Evolutionary conservation across 2,888 invertebrate genomes (phyloP).

Genomic region (Polyploca ridens): DNA sequence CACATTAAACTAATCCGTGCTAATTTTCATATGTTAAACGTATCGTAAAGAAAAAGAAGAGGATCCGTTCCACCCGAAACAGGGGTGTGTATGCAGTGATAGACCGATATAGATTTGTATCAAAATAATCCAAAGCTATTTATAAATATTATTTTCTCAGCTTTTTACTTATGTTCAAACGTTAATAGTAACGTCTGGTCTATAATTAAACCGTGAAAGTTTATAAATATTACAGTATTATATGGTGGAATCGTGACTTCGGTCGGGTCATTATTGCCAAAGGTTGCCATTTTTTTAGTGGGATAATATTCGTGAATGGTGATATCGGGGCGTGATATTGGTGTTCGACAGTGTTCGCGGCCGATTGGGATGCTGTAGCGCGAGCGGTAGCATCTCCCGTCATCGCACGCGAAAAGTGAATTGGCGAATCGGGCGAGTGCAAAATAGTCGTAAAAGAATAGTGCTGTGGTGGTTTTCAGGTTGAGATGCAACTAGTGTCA

Average conservation of each 20-base stretch:
- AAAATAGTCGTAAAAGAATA: slow-evolving; percentile 16
- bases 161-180: slow-evolving; percentile 84
- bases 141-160: slow-evolving; percentile 85
- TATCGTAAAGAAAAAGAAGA: slow-evolving; percentile 73
- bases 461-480: slow-evolving; percentile 71
- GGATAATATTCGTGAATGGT: slow-evolving; percentile 70
- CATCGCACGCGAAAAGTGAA: slow-evolving; percentile 24
- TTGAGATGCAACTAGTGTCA: slow-evolving; percentile 81
- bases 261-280: slow-evolving; percentile 70
- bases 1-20: slow-evolving; percentile 74
- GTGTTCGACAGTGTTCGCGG: slow-evolving; percentile 34
- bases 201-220: slow-evolving; percentile 83
- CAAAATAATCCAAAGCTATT: slow-evolving; percentile 85
- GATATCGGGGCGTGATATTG: slow-evolving; percentile 73
- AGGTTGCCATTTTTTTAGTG: slow-evolving; percentile 83
- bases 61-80: slow-evolving; percentile 79
- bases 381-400: slow-evolving; percentile 37
- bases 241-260: slow-evolving; percentile 73
- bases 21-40: slow-evolving; percentile 73
- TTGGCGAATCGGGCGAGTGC: slow-evolving; percentile 13
- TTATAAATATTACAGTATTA: slow-evolving; percentile 83
- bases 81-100: slow-evolving; percentile 83
- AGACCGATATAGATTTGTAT: slow-evolving; percentile 82
- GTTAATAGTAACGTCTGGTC: slow-evolving; percentile 83
- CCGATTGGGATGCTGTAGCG: slow-evolving; percentile 37